Base-by-base conservation (phyloP, 2,113 vertebrate species). In the Notechis scutatus region DNA sequence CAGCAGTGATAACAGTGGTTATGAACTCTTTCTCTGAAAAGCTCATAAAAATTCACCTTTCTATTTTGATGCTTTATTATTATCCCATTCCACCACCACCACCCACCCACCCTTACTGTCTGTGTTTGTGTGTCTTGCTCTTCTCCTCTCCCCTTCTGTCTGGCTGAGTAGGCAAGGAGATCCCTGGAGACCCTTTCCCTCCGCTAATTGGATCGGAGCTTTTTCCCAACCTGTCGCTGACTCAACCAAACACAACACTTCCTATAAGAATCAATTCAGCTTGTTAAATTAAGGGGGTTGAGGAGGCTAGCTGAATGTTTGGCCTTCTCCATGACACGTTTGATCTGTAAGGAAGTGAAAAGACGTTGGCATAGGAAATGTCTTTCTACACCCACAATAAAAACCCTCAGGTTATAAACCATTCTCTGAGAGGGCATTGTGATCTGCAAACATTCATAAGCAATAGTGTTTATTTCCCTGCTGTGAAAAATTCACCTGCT, bases 221-320 rank as follows among this genome's bases (percentile, higher is more conserved):
- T 85, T 47, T 86, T 90, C 52, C 92, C 42, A 90, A 90, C 92
- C 92, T 93, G 92, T 93, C 74, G n/a, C 74, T 93, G 92, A 86
- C 92, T 86, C 88, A 86, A 61, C 74, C 55, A 86, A 45, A 93
- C 5, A n/a, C 88, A 93, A 34, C 7, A 57, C 74, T 90, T 89
- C 52, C 87, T 85, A 56, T 26, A 92, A 86, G 55, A 93, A 93
- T 87, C 92, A 90, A 64, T 93, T 90, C 74, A 26, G 29, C 45
- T 61, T 64, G 11, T 34, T 81, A 81, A 81, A 52, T 61, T 85
- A 86, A 54, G 47, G 45, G 74, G 14, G 4, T 52, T 56, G 39
- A 14, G 15, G 54, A 39, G 45, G 74, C 39, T 59, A 8, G 39
- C 29, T 59, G 88, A 26, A 47, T 2, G 81, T 57, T 34, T 54